phyloP scores from a whole-genome alignment of 2,888 invertebrate species.

The Teleogryllus oceanicus region DNA sequence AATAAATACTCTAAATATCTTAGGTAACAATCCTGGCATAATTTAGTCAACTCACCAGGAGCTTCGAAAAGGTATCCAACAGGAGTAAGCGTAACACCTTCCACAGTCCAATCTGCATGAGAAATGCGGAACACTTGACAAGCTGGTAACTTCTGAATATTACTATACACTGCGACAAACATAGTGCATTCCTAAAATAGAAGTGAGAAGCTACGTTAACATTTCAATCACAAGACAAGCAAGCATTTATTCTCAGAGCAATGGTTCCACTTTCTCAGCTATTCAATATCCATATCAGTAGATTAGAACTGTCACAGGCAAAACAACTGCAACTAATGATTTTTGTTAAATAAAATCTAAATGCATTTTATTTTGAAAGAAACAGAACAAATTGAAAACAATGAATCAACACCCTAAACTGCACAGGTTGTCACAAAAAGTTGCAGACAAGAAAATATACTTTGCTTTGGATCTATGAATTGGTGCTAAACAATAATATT shows the following conservation, averaged over 20 bases:
- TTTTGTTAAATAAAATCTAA: neutral
- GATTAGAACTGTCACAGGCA: too few relatives aligned
- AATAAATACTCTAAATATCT: too few relatives aligned
- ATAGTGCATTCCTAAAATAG: constrained; percentile 66
- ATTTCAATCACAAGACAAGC: neutral
- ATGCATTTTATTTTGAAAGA: neutral
- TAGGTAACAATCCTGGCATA: too few relatives aligned
- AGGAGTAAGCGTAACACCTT: constrained; percentile 63
- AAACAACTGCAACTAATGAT: constrained; percentile 4
- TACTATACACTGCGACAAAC: constrained; percentile 79
- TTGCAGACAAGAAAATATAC: too few relatives aligned
- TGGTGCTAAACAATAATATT: too few relatives aligned
- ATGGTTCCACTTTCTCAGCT: too few relatives aligned
- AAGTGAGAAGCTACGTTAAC: constrained; percentile 20
- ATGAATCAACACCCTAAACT: neutral
- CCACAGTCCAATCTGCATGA: constrained; percentile 65
- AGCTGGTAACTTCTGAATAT: constrained; percentile 73
- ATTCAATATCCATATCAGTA: too few relatives aligned
- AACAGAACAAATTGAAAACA: constrained; percentile 22
- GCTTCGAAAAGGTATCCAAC: constrained; percentile 70
- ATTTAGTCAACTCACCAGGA: constrained; percentile 45
- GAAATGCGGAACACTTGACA: constrained; percentile 60
- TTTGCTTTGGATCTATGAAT: too few relatives aligned
- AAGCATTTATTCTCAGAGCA: neutral
- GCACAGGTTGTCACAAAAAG: neutral